Percentiles rank a stretch among this genome's conserved stretches.
Conservation (phyloP, 1,140 invertebrate genomes). For the Brachionus rubens region DNA sequence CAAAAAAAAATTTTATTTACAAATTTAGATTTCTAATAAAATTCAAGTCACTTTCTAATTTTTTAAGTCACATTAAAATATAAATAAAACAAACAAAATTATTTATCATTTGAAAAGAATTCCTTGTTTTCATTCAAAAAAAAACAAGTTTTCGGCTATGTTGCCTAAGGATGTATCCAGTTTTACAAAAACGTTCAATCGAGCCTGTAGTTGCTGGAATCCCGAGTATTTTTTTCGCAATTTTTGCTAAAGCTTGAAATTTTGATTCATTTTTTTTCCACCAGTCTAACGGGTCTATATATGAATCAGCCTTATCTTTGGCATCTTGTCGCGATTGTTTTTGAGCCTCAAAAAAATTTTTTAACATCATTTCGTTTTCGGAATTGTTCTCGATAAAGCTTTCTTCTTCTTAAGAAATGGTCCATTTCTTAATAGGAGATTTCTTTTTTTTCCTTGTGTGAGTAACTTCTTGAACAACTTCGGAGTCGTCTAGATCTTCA, state of each 20-base stretch:
- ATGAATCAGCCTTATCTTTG: background rate
- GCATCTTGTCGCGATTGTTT: background rate
- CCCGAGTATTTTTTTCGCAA: conserved; percentile 11
- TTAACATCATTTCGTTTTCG: background rate
- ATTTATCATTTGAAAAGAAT: no score
- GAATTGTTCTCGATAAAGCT: background rate
- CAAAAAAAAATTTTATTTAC: no score
- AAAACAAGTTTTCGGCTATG: background rate
- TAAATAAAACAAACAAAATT: no score
- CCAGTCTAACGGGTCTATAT: conserved; percentile 11
- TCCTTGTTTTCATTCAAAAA: conserved; percentile 5
- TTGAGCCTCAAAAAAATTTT: conserved; percentile 20
- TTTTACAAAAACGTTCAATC: background rate
- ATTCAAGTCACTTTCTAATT: no score
- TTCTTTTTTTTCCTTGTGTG: background rate
- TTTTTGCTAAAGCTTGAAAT: background rate
- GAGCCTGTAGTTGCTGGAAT: background rate
- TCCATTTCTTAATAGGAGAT: background rate
- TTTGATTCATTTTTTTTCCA: background rate
- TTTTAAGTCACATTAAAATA: no score
- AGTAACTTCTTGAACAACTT: background rate
- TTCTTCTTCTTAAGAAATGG: background rate
- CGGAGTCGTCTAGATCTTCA: background rate
- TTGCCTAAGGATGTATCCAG: background rate
- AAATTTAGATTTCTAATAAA: no score